These are phyloP conservation scores for Temnopleurus reevesii DNA, from an alignment of 53 echinoderm and acorn worm genomes.

Conservation along the genomic window DNA sequence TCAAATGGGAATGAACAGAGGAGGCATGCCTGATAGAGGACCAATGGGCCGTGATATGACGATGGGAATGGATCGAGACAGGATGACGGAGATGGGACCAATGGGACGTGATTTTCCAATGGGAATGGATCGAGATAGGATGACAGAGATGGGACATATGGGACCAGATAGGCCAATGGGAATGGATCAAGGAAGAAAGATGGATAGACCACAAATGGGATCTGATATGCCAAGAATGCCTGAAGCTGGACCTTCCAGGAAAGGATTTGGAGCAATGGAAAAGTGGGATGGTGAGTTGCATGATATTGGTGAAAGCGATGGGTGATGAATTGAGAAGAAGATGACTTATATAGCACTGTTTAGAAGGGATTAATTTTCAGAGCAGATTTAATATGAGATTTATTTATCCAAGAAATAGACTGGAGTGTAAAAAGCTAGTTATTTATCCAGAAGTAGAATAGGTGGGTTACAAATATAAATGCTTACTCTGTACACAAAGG, in stretches of 20 bases:
- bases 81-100: background rate
- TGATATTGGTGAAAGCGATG: no score
- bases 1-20: background rate
- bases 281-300: constrained; percentile 37
- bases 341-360: no score
- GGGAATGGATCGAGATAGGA: background rate
- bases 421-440: no score
- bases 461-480: no score
- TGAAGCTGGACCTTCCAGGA: background rate
- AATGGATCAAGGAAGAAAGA: background rate
- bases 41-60: background rate
- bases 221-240: background rate
- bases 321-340: no score
- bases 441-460: no score
- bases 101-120: background rate
- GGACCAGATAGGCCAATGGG: background rate
- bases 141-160: background rate
- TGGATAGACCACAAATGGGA: background rate
- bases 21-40: background rate
- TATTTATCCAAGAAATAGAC: no score
- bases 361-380: no score
- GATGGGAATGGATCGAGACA: background rate
- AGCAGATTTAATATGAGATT: no score
- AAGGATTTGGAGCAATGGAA: constrained; percentile 35
- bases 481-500: no score